Base-by-base conservation (phyloP, 2,888 invertebrate species). In the Drosophila gaucha region DNA sequence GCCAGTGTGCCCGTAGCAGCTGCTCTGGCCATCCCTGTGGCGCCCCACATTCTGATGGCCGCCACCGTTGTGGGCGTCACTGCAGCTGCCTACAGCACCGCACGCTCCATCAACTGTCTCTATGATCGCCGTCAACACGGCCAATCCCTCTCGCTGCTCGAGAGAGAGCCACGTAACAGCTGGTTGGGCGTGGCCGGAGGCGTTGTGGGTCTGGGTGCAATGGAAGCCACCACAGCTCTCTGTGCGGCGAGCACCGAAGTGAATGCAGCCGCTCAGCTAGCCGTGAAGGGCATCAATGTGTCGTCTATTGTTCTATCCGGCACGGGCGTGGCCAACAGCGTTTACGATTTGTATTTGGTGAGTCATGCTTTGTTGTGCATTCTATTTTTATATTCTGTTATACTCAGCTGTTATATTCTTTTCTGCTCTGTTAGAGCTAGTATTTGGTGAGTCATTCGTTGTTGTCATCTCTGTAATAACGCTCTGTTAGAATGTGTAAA, bases 141-240 rank as follows among this genome's bases (percentile, higher is more conserved):
- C 1, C 89, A 90, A 55, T 76, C 82, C 3, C 85, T 80, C 3
- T 67, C 71, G 10, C 6, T 89, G 16, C 58, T 59, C 0, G 77
- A 90, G 36, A 64, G 68, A 5, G 80, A 83, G 26, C 89, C 90
- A 0, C 80, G 90, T 26, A 62, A 71, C 12, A 76, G 74, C 54
- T 90, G 90, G 90, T 35, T 90, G 20, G 84, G 88, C 3, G 79
- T 90, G 26, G 86, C 86, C 0, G 85, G 86, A 3, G 90, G 90
- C 30, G 78, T 86, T 18, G 62, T 89, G 0, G 72, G 88, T 3
- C 31, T 88, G 6, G 78, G 86, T 0, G 87, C 90, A 6, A 69
- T 75, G 4, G 83, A 84, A 3, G 90, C 90, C 5, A 85, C 79
- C 18, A 73, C 65, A 50, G 69, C 72, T 1, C 22, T 90, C 4